phyloP scores from a whole-genome alignment of 2,797 vertebrate species.

The Sebastes ruberrimus region DNA sequence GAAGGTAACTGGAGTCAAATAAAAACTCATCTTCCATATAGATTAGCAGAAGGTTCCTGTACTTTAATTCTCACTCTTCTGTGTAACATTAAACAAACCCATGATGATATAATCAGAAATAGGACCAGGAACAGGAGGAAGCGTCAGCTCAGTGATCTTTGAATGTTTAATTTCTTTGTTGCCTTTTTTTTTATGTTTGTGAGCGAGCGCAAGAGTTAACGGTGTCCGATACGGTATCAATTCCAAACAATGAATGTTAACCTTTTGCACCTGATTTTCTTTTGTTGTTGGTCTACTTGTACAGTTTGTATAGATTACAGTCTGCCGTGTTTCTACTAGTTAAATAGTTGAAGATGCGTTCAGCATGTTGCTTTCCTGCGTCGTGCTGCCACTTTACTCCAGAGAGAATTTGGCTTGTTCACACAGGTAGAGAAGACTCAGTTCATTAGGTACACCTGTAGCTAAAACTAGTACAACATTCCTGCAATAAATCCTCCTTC shows the following conservation, averaged over 20 bases:
- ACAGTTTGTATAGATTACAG: slow-evolving; percentile 20
- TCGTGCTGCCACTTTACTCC: neutral
- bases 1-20: neutral
- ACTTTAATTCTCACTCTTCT: neutral
- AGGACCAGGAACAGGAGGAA: neutral
- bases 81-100: neutral
- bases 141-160: slow-evolving; percentile 5
- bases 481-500: neutral
- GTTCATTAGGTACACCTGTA: neutral
- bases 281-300: slow-evolving; percentile 3
- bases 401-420: neutral
- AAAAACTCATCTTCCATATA: neutral
- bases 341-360: neutral
- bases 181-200: slow-evolving; percentile 6
- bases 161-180: slow-evolving; percentile 17
- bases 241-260: slow-evolving; percentile 5
- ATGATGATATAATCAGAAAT: neutral
- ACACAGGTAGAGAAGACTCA: neutral
- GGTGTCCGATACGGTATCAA: neutral
- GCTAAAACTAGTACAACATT: neutral
- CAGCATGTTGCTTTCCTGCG: neutral
- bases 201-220: neutral
- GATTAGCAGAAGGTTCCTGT: neutral
- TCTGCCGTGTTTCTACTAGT: neutral
- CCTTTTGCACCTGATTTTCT: slow-evolving; percentile 14